Base-by-base conservation (phyloP, 2,797 vertebrate species). In the Octomys mimax region DNA sequence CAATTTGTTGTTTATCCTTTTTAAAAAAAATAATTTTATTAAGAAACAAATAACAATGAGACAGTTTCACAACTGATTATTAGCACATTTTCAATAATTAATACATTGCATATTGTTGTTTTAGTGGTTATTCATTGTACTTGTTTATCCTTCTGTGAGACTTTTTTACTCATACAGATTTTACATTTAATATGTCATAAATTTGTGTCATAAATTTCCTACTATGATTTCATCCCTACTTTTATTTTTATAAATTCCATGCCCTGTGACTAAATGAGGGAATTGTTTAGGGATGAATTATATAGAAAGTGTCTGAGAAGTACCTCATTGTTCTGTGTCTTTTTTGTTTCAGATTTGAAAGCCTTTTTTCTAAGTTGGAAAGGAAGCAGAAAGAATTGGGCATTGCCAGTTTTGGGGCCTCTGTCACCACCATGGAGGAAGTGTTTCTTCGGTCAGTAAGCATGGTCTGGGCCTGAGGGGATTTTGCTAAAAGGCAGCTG, bases 371-470 rank as follows among this genome's bases (percentile, higher is more conserved):
- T 0, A 99, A 99, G 97, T 98, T 99, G 98, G 99, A 99, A 98
- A 99, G 99, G 98, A 99, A 99, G 97, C 99, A 99, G 91, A 99
- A 99, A 46, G 99, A 99, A 97, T 95, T 99, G 96, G 99, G 99
- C 91, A 99, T 99, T 0, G 99, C 99, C 97, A 99, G 99, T 98
- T 99, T 99, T 0, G 99, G 99, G 0, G 99, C 99, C 6, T 99
- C 99, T 0, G 99, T 99, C 78, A 99, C 99, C 95, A 99, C 99
- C 26, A 99, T 99, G 99, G 99, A 99, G 97, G 99, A 99, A 81
- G 99, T 99, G 91, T 99, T 99, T 95, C 99, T 99, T 81, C 99
- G 99, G 99, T 99, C 97, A 87, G 97, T 94, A 68, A 19, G 5
- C 1, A 0, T 2, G 0, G 24, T 39, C 61, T 6, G 5, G 64